Evolutionary conservation across 1,140 invertebrate species (phyloP).

Genomic region (Hyles vespertilio): DNA sequence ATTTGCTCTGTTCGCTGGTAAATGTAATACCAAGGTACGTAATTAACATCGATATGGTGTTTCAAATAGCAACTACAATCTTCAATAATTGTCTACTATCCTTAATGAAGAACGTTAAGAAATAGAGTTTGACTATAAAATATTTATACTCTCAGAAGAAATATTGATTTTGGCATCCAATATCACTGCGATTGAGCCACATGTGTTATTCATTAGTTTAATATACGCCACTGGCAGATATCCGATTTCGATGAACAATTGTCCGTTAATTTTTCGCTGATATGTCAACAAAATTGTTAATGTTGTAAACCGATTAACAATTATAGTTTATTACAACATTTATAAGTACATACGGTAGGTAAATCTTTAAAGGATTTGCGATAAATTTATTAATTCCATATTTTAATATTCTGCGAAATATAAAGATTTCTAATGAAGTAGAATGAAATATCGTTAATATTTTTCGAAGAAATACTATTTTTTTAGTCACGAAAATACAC

Average conservation of each 20-base stretch:
- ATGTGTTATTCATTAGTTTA: not conserved
- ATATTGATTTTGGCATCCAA: slow-evolving; percentile 50
- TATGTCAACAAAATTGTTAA: slow-evolving; percentile 25
- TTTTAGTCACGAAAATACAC: no score
- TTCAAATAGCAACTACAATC: not conserved
- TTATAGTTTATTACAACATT: slow-evolving; percentile 4
- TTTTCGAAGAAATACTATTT: not conserved
- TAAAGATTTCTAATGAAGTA: slow-evolving; percentile 2
- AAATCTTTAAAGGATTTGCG: no score
- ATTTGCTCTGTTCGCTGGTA: slow-evolving; percentile 1
- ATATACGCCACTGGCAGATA: not conserved
- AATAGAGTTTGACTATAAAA: slow-evolving; percentile 3
- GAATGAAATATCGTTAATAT: slow-evolving; percentile 13
- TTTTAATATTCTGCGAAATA: no score
- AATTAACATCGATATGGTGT: not conserved
- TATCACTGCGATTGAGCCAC: slow-evolving; percentile 57
- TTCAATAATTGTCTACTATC: not conserved
- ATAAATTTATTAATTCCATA: no score
- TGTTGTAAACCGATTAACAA: slow-evolving; percentile 1
- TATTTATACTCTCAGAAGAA: slow-evolving; percentile 1
- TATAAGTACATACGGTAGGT: no score
- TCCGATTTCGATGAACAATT: not conserved
- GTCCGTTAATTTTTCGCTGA: slow-evolving; percentile 18
- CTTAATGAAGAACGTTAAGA: not conserved
- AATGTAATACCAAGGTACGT: slow-evolving; percentile 10